phyloP scores from a whole-genome alignment of 2,113 vertebrate species.

The Myxocyprinus asiaticus region DNA sequence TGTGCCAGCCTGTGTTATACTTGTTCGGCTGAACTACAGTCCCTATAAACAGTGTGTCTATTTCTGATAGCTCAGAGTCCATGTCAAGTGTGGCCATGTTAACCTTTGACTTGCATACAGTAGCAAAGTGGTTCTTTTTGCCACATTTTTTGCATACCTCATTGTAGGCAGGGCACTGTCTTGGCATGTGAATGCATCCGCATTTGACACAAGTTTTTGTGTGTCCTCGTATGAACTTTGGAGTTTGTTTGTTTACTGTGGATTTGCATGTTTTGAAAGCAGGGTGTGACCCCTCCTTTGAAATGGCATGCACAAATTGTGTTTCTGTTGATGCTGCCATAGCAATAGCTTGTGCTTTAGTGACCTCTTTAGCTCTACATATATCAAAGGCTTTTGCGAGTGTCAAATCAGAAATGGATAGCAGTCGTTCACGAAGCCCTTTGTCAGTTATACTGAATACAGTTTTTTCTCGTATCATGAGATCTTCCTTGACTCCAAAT shows the following conservation, averaged over 20 bases:
- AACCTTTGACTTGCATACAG: no score
- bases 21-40: neutral
- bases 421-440: neutral
- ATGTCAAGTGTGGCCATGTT: no score
- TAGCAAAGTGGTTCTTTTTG: no score
- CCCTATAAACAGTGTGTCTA: neutral
- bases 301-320: neutral
- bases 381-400: conserved; percentile 8
- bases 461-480: conserved; percentile 14
- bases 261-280: no score
- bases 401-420: neutral
- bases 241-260: no score
- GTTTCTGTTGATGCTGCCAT: neutral
- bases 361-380: conserved; percentile 17
- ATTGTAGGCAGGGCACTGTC: no score
- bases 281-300: neutral
- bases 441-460: conserved; percentile 7
- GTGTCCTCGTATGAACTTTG: no score
- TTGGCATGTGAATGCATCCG: no score
- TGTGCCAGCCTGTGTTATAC: neutral
- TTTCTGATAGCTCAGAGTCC: no score
- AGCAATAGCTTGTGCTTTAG: neutral
- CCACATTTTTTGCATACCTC: no score
- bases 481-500: conserved; percentile 14
- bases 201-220: no score